Evolutionary conservation across 2,888 invertebrate genomes (phyloP).

Genomic region (Exocentrus adspersus): DNA sequence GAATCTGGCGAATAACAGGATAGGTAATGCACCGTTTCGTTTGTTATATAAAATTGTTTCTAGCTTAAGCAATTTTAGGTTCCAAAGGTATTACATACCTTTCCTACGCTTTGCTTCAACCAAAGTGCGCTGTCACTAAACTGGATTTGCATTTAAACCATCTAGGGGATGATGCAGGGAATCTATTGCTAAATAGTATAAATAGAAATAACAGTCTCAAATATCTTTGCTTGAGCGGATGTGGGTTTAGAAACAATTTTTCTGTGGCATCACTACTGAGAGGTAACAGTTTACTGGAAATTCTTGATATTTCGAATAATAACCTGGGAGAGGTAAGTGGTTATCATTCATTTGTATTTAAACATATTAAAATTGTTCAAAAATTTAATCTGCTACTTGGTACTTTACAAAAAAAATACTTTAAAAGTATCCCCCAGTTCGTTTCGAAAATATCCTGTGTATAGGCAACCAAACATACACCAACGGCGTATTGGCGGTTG

Average conservation of each 20-base stretch:
- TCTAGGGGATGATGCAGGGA: slow-evolving; percentile 48
- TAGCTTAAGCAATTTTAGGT: slow-evolving; percentile 44
- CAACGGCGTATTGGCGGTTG: too few species aligned
- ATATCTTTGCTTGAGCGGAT: slow-evolving; percentile 51
- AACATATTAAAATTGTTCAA: too few species aligned
- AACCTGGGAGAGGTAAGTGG: slow-evolving; percentile 60
- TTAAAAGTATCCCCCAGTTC: too few species aligned
- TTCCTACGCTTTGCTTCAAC: slow-evolving; percentile 47
- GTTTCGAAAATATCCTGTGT: too few species aligned
- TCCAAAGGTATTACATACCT: slow-evolving; percentile 50
- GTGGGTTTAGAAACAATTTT: slow-evolving; percentile 51
- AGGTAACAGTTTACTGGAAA: slow-evolving; percentile 49
- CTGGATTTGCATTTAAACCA: slow-evolving; percentile 54
- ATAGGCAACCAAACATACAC: too few species aligned
- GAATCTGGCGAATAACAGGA: slow-evolving; percentile 54
- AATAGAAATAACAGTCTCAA: slow-evolving; percentile 45
- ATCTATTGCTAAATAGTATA: slow-evolving; percentile 46
- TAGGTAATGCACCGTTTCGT: too few species aligned
- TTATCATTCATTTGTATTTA: too few species aligned
- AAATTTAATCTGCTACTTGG: too few species aligned
- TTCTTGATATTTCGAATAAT: slow-evolving; percentile 58
- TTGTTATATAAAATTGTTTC: too few species aligned
- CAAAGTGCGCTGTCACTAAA: slow-evolving; percentile 42
- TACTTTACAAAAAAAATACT: too few species aligned
- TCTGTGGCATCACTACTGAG: slow-evolving; percentile 50